Evolutionary conservation across 1,140 invertebrate species (phyloP), one percentile per base, ranked within the genome.

Genomic region (Drosophila navojoa): DNA sequence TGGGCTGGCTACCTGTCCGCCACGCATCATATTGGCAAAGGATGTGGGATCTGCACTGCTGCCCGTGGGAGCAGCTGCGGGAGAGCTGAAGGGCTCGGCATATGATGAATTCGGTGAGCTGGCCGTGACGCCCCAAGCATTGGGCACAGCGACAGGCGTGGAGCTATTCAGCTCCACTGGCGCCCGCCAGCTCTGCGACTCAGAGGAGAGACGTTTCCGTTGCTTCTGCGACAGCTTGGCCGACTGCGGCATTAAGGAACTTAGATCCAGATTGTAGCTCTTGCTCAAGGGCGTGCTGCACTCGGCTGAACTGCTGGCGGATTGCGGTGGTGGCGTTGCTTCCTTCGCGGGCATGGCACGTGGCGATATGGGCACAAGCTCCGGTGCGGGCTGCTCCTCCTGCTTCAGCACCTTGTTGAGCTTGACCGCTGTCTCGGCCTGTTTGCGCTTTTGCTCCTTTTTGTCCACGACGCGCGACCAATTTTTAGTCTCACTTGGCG

Each of bases 171-270:
- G 38, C 27, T 77, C 71, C 25, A 86, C 15, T 2, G 68, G 42
- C 5, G 59, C 49, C 5, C 80, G 73, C 73, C 72, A 76, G 45
- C 57, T 87, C 38, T 90, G 76, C 0, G 90, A 79, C 52, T 92
- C 92, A 0, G 91, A 87, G 11, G 86, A 77, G 4, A 93, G 71
- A 49, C 90, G 91, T 74, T 94, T 94, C 15, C 93, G 89, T 78
- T 94, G 93, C 68, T 94, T 94, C 63, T 94, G 94, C 0, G 94
- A 94, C 11, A 94, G 50, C 72, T 93, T 94, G 10, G 91, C 86
- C 4, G 79, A 92, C 7, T 85, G 78, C 19, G 90, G 76, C 29
- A 90, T 76, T 16, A 91, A 61, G 15, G 85, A 63, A 35, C 85
- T 91, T 4, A 92, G 50, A 67, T 90, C 91, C 0, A 92, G 66